These are phyloP conservation scores for Stegophylla sp. DNA, from an alignment of 2,888 invertebrate species.

Conservation along the genomic window DNA sequence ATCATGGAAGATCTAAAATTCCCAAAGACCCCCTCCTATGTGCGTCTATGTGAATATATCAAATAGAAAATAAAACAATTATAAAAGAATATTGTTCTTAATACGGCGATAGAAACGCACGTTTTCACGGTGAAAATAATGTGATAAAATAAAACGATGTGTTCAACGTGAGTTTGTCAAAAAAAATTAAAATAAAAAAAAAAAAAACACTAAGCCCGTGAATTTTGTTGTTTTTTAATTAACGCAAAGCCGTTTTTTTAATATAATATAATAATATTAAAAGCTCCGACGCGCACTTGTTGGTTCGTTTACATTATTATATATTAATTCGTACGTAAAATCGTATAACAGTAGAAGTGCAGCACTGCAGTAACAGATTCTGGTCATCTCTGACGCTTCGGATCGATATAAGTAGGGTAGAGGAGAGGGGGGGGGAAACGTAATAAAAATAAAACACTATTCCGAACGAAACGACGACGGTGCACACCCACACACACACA, in stretches of 20 bases:
- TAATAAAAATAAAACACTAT: constrained; percentile 48
- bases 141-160: background rate
- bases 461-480: constrained; percentile 13
- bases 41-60: too few relatives aligned
- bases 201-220: too few relatives aligned
- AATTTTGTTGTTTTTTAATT: too few relatives aligned
- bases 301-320: background rate
- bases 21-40: too few relatives aligned
- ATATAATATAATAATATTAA: too few relatives aligned
- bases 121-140: background rate
- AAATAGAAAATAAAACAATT: too few relatives aligned
- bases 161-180: background rate
- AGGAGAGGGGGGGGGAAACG: background rate
- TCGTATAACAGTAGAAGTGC: too few relatives aligned
- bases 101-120: background rate
- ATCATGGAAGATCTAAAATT: too few relatives aligned
- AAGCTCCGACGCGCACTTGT: background rate
- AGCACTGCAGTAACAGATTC: background rate
- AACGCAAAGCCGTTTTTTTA: too few relatives aligned
- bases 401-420: background rate
- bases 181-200: too few relatives aligned
- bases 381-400: constrained; percentile 36
- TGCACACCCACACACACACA: background rate
- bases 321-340: too few relatives aligned
- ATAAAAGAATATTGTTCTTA: background rate